These are phyloP conservation scores for Platycheirus albimanus DNA, from an alignment of 2,888 invertebrate genomes.

Conservation along the genomic window DNA sequence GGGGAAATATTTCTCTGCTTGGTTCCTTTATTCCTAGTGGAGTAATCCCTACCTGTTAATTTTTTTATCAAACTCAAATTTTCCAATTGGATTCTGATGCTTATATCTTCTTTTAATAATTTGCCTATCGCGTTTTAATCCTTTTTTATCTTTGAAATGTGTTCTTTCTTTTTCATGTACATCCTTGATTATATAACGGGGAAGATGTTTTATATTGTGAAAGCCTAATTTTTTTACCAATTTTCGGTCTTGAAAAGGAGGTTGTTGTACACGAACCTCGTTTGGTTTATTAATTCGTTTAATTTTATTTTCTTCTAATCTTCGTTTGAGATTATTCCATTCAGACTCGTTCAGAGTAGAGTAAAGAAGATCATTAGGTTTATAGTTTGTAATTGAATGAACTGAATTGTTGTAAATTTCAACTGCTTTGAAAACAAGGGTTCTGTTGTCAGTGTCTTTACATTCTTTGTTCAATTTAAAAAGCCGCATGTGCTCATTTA, in stretches of 20 bases:
- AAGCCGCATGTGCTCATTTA: conserved; percentile 44
- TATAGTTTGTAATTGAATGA: conserved; percentile 29
- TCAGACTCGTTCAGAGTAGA: conserved; percentile 6
- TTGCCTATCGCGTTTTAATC: conserved; percentile 41
- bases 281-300: conserved; percentile 36
- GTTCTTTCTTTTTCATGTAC: conserved; percentile 34
- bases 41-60: conserved; percentile 18
- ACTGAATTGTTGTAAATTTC: conserved; percentile 1
- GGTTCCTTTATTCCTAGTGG: neutral
- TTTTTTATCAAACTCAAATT: conserved; percentile 2
- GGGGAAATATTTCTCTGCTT: too few species aligned
- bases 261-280: neutral
- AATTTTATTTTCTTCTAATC: neutral
- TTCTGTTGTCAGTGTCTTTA: conserved; percentile 4
- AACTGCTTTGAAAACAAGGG: too few species aligned
- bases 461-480: conserved; percentile 26
- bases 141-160: conserved; percentile 39
- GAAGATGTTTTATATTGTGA: conserved; percentile 34
- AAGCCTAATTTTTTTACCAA: conserved; percentile 50
- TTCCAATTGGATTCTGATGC: conserved; percentile 12
- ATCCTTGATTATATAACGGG: conserved; percentile 40
- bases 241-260: conserved; percentile 2
- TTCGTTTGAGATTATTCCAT: conserved; percentile 26
- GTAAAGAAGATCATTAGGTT: conserved; percentile 36
- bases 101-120: too few species aligned